These are phyloP conservation scores for Holotrichia oblita DNA, from an alignment of 1,140 invertebrate species.

Conservation along the genomic window DNA sequence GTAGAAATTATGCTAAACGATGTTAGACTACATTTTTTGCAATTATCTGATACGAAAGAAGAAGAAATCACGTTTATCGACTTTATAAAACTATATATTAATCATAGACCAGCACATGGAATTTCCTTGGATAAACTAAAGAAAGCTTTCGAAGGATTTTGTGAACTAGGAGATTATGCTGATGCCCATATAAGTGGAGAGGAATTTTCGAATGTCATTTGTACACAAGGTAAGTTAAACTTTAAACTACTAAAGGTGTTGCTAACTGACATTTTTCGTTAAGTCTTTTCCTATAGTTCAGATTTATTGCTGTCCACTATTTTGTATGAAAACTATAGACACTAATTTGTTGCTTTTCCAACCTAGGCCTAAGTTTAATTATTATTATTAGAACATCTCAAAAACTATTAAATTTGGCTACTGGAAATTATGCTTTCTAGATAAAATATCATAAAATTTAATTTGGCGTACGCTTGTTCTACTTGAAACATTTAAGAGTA, in stretches of 20 bases:
- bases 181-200: conserved; percentile 30
- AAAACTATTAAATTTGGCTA: no score
- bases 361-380: no score
- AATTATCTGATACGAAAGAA: conserved; percentile 63
- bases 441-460: no score
- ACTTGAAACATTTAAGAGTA: no score
- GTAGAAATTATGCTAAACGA: conserved; percentile 74
- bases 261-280: neutral
- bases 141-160: conserved; percentile 48
- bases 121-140: conserved; percentile 58
- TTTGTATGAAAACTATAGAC: neutral
- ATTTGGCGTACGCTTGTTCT: no score
- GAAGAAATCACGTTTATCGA: conserved; percentile 73
- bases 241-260: neutral
- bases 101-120: conserved; percentile 72
- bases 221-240: neutral
- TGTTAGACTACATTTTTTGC: conserved; percentile 69
- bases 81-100: conserved; percentile 77
- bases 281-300: no score
- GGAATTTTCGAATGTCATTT: neutral
- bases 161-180: conserved; percentile 10
- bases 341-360: no score
- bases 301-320: neutral
- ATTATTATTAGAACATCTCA: no score
- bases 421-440: no score